Evolutionary conservation across 1,140 invertebrate species (phyloP).

Genomic region (Caenorhabditis brenneri): DNA sequence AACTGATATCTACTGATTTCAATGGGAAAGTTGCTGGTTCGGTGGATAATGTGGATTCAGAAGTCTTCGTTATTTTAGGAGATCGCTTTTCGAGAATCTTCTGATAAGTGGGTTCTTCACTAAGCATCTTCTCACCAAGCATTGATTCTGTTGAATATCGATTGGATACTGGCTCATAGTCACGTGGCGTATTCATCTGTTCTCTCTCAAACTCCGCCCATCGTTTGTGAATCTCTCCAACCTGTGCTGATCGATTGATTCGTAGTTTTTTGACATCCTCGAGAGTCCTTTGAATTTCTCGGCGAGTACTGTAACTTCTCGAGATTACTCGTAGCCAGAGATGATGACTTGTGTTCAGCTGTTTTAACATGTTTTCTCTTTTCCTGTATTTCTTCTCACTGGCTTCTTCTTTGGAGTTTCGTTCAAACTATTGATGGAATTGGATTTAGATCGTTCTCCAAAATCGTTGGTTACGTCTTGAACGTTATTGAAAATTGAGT

Average conservation of each 20-base stretch:
- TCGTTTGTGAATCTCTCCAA: conserved; percentile 37
- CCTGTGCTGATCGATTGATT: background rate
- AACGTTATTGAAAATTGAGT: conserved; percentile 54
- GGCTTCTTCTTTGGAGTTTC: background rate
- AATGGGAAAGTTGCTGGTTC: background rate
- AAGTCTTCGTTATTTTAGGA: background rate
- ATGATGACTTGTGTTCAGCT: background rate
- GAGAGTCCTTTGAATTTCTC: conserved; percentile 11
- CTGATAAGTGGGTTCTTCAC: background rate
- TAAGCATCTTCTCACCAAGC: background rate
- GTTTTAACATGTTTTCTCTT: background rate
- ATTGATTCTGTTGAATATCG: conserved; percentile 25
- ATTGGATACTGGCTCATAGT: background rate
- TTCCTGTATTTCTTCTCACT: background rate
- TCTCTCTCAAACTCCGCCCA: conserved; percentile 3
- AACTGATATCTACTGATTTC: background rate
- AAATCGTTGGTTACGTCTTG: conserved; percentile 52
- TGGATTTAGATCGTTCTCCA: conserved; percentile 36
- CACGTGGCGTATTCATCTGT: background rate
- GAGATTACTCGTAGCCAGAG: background rate
- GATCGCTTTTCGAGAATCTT: conserved; percentile 24
- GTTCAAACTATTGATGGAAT: conserved; percentile 8
- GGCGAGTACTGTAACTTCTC: background rate
- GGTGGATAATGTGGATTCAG: background rate
- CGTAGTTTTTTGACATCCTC: background rate